Base-by-base conservation (phyloP, 2,888 invertebrate genomes). In the Heteropelma amictum region DNA sequence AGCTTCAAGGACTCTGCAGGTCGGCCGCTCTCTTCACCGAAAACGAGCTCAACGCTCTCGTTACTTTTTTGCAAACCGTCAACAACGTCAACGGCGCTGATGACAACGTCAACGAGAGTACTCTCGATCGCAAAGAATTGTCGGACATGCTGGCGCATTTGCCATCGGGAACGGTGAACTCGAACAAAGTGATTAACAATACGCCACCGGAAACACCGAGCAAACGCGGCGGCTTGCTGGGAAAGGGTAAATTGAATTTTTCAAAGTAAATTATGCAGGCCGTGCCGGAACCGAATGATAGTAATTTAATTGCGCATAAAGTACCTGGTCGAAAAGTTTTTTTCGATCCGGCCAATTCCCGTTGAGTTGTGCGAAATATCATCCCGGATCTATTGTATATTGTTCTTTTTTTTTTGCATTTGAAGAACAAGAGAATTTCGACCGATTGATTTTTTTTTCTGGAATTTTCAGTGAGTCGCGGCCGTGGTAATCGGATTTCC, bases 11-110 rank as follows among this genome's bases (percentile, higher is more conserved):
- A 58, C 90, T 94, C 56, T 90, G 91, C 28, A 90, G 94, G 68
- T 91, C 93, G 6, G 92, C 94, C 56, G 92, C 93, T 35, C 89
- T 95, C 12, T 92, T 95, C 79, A 94, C 94, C 0, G 93, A 93
- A 77, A 89, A 89, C 14, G 94, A 95, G 81, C 89, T 95, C 7
- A 90, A 92, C 74, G 90, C 91, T 76, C 90, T 95, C 86, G 92
- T 91, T 12, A 89, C 89, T 23, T 92, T 92, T 83, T 87, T 92
- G 61, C 91, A 92, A 79, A 89, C 89, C 45, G 87, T 92, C 3
- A 85, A 87, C 7, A 85, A 85, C 1, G 87, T 86, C 23, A 89
- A 85, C 65, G 88, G 86, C 26, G 53, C 8, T 14, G 78, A 80
- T 3, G 58, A 72, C 8, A 40, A 42, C 5, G 7, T 8, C 6